Conservation (phyloP, 2,113 vertebrate genomes). For the Poecile atricapillus region DNA sequence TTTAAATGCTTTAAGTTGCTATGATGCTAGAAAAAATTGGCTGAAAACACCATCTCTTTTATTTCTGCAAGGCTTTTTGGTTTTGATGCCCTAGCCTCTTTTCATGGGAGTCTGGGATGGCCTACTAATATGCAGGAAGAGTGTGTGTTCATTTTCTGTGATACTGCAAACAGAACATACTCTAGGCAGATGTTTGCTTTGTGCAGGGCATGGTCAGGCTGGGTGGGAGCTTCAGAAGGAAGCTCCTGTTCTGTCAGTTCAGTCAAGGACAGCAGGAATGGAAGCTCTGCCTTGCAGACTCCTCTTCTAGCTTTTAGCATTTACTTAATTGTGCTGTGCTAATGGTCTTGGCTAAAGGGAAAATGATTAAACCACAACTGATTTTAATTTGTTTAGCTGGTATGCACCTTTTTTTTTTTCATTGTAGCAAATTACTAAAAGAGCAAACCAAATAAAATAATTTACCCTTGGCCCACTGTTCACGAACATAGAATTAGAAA, state of each 20-base stretch:
- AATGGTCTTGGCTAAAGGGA: conserved; percentile 60
- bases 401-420: conserved; percentile 28
- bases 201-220: not conserved
- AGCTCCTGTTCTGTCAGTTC: not conserved
- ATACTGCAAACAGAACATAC: not conserved
- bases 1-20: not conserved
- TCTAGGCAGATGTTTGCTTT: not conserved
- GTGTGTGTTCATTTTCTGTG: not conserved
- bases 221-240: not conserved
- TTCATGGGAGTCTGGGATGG: not conserved
- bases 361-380: conserved; percentile 66
- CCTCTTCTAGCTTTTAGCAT: not conserved
- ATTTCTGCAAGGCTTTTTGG: not conserved
- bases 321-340: conserved; percentile 47
- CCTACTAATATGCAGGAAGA: not conserved
- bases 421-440: conserved; percentile 55
- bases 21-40: not conserved
- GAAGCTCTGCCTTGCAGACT: not conserved
- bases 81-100: not conserved
- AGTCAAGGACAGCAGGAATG: not conserved
- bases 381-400: conserved; percentile 61
- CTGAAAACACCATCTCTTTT: not conserved
- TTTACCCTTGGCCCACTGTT: conserved; percentile 58
- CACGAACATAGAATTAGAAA: conserved; percentile 31
- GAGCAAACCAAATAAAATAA: conserved; percentile 57